A percentile compares a stretch with the other conserved stretches of the same genome.
phyloP scores from a whole-genome alignment of 2,888 invertebrate species.

The Ennomos erosarius region DNA sequence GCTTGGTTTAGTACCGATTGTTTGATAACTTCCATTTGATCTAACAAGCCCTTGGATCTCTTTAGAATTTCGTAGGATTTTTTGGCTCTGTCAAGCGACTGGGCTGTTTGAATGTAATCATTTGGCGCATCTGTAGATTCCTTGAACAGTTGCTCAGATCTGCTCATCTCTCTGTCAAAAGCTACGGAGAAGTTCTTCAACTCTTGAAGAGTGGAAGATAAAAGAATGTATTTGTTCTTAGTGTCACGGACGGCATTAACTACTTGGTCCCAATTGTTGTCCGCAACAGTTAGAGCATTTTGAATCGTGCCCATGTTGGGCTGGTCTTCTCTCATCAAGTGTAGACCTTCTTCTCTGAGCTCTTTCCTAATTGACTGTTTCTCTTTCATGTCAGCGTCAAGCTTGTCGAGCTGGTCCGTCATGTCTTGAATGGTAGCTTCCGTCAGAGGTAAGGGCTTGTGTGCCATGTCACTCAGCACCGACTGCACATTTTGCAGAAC shows the following conservation, averaged over 20 bases:
- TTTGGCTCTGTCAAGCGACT: slow-evolving; percentile 90
- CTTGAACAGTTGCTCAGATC: slow-evolving; percentile 88
- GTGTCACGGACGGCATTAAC: slow-evolving; percentile 90
- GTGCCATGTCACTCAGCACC: slow-evolving; percentile 84
- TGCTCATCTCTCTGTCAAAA: slow-evolving; percentile 88
- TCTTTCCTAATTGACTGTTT: slow-evolving; percentile 88
- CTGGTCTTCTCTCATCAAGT: slow-evolving; percentile 93
- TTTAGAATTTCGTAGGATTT: slow-evolving; percentile 90
- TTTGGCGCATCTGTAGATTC: slow-evolving; percentile 88
- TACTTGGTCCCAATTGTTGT: slow-evolving; percentile 92
- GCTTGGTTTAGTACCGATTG: slow-evolving; percentile 89
- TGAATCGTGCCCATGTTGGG: slow-evolving; percentile 92
- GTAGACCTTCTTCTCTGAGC: slow-evolving; percentile 91
- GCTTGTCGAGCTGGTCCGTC: slow-evolving; percentile 80
- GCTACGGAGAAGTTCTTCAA: slow-evolving; percentile 90
- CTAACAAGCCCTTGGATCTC: slow-evolving; percentile 90
- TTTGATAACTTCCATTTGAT: slow-evolving; percentile 91
- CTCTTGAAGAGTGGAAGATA: slow-evolving; percentile 90
- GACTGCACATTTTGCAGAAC: slow-evolving; percentile 86
- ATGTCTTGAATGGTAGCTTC: slow-evolving; percentile 79
- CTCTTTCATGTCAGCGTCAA: slow-evolving; percentile 84
- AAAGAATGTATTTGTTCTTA: slow-evolving; percentile 89
- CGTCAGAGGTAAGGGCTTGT: slow-evolving; percentile 74
- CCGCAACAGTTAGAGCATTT: slow-evolving; percentile 90
- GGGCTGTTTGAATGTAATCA: slow-evolving; percentile 89